Evolutionary conservation across 2,113 vertebrate genomes (phyloP).

Genomic region (Pavo muticus): DNA sequence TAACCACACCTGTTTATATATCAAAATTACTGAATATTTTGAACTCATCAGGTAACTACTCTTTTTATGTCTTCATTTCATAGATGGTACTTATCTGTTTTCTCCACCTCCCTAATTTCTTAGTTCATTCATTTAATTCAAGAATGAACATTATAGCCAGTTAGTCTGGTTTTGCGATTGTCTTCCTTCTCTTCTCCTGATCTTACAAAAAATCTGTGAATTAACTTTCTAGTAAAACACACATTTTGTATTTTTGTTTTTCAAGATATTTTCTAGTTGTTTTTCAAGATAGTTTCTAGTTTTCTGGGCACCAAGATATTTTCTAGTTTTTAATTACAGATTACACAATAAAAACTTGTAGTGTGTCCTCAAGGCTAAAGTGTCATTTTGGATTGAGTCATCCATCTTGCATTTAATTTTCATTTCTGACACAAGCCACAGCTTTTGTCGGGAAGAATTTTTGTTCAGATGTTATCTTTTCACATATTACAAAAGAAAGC

Average conservation of each 20-base stretch:
- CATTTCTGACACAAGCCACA: conserved; percentile 53
- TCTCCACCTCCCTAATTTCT: neutral
- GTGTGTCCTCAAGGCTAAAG: neutral
- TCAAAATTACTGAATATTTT: neutral
- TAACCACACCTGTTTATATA: neutral
- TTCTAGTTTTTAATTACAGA: conserved; percentile 58
- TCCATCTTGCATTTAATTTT: conserved; percentile 66
- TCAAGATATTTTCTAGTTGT: neutral
- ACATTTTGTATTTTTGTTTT: neutral
- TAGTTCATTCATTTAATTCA: neutral
- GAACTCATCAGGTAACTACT: neutral
- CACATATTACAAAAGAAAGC: neutral
- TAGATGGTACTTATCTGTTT: neutral
- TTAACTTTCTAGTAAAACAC: neutral
- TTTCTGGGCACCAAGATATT: neutral
- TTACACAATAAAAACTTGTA: neutral
- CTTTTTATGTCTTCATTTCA: neutral
- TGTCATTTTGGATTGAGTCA: conserved; percentile 41
- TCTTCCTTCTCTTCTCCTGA: neutral
- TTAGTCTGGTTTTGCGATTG: neutral
- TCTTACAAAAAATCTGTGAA: neutral
- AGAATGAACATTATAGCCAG: neutral
- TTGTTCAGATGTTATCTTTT: conserved; percentile 37
- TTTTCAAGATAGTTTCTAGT: neutral
- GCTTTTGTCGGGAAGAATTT: conserved; percentile 54